These are phyloP conservation scores for Burhinus oedicnemus DNA, from an alignment of 2,113 vertebrate species.

Conservation along the genomic window DNA sequence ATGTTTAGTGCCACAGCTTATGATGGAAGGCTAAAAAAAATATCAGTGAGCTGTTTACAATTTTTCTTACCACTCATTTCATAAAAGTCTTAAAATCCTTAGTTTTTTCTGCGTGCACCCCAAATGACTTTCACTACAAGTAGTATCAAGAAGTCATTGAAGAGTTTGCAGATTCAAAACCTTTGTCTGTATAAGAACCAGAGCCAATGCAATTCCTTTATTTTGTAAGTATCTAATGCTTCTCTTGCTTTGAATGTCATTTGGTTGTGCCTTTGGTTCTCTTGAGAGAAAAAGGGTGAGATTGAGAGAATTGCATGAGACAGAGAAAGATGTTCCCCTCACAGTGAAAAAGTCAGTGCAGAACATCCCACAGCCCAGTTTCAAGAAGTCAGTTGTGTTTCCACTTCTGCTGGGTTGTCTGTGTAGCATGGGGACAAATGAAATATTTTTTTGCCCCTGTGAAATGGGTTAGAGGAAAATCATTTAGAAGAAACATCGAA, in stretches of 20 bases:
- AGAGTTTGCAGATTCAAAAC: neutral
- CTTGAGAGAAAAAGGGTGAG: neutral
- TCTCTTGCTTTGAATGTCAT: neutral
- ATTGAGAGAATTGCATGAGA: neutral
- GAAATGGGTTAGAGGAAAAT: neutral
- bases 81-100: neutral
- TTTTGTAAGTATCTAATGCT: neutral
- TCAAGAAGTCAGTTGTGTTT: neutral
- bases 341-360: neutral
- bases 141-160: neutral
- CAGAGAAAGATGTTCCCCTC: neutral
- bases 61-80: neutral
- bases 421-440: neutral
- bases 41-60: neutral
- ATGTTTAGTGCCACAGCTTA: neutral
- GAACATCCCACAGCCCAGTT: neutral
- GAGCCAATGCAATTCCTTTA: neutral
- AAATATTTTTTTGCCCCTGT: neutral
- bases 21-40: neutral
- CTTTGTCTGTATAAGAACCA: neutral
- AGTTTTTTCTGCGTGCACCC: neutral
- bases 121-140: neutral
- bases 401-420: neutral
- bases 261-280: neutral
- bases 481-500: neutral